A percentile compares a stretch with the other conserved stretches of the same genome.
Evolutionary conservation across 30 jellyfish, hydroid and myxozoan genomes (phyloP).

Genomic region (Aurelia coerulea): DNA sequence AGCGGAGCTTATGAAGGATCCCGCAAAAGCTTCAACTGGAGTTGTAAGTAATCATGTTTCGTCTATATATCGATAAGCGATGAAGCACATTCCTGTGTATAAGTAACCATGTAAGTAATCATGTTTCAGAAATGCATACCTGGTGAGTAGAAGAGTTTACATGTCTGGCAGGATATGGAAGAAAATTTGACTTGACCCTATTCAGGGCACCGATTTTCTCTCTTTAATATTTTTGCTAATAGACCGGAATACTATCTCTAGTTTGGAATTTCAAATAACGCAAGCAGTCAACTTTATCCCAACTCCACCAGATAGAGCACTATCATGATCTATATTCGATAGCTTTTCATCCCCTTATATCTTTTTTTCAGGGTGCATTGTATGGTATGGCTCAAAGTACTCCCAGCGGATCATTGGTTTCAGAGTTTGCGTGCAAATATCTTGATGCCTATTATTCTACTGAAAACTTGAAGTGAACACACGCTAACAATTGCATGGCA

Average conservation of each 20-base stretch:
- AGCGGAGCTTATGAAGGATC: slow-evolving; percentile 78
- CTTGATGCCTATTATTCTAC: slow-evolving; percentile 89
- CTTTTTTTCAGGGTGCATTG: slow-evolving; percentile 83
- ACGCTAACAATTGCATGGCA: background rate
- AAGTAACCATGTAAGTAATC: too few species aligned
- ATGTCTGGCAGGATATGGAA: too few species aligned
- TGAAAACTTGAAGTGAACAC: slow-evolving; percentile 14
- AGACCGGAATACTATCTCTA: background rate
- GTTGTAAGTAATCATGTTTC: slow-evolving; percentile 50
- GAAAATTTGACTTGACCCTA: too few species aligned
- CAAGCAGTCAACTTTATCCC: too few species aligned
- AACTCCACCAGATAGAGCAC: too few species aligned
- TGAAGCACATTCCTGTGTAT: too few species aligned
- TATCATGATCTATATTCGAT: too few species aligned
- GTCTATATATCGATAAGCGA: background rate
- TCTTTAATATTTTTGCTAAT: too few species aligned
- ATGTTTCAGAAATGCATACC: too few species aligned
- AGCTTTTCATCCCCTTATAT: background rate
- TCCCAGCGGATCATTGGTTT: slow-evolving; percentile 84
- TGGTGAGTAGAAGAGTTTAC: too few species aligned
- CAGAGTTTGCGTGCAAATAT: slow-evolving; percentile 75
- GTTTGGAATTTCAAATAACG: too few species aligned
- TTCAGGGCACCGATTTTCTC: too few species aligned
- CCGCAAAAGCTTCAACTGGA: slow-evolving; percentile 84
- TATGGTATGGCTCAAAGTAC: slow-evolving; percentile 95